Evolutionary conservation across 1,140 invertebrate species (phyloP), one percentile per base, ranked within the genome.

Genomic region (Eurosta solidaginis): DNA sequence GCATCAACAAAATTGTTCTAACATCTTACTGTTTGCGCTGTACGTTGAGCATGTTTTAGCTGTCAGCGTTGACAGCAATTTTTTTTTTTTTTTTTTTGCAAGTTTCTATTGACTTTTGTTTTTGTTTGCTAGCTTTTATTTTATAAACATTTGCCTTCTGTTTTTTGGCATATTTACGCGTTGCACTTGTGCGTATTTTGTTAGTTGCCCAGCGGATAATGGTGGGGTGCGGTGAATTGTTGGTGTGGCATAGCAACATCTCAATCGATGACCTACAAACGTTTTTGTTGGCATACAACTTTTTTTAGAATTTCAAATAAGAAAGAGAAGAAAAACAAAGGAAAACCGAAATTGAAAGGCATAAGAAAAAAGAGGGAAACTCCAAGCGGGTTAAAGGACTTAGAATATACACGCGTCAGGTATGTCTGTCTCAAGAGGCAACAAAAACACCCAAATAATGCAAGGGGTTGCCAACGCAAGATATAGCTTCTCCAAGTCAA

Each of bases 11-110:
- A 20, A 40, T 47, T 47, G 12, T 68, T 20, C 33, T 59, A 33
- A n/a, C 29, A 36, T n/a, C 22, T 36, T 68, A 40, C n/a, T 68
- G 59, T 36, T 59, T 59, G 29, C 50, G 22, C 27, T 27, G 10
- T n/a, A 25, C 27, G 54, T 17, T 63, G 14, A 63, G 54, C 54
- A 63, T 63, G 54, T 63, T 63, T 29, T 68, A 68, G n/a, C 59
- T 68, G 59, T 68, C 33, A 40, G 33, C 33, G 59, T 40, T 68
- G 59, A 29, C 59, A 68, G 29, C 59, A 36, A 59, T 40, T 68
- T 68, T 68, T 7, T 40, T 29, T 29, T 68, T 54, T 40, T 14
- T 9, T 33, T 2, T 59, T 33, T n/a, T n/a, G n/a, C n/a, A n/a
- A 12, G 25, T 54, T 29, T 14, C 4, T 22, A 10, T 0, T 54